phyloP scores from a whole-genome alignment of 1,140 invertebrate species.

The Whitmania pigra region DNA sequence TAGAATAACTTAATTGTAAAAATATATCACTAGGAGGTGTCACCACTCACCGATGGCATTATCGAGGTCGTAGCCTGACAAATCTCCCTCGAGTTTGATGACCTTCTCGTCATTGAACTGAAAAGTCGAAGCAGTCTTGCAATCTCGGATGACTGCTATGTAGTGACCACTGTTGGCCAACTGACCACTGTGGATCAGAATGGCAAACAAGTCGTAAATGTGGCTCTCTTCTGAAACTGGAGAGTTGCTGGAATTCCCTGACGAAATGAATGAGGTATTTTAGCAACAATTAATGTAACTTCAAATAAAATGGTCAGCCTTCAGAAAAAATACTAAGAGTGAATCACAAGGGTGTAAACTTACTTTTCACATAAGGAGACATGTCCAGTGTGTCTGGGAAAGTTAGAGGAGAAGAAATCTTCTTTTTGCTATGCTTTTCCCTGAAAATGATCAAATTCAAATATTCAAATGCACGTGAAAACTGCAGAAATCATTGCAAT shows the following conservation, averaged over 20 bases:
- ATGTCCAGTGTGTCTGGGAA: slow-evolving; percentile 59
- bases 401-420: slow-evolving; percentile 53
- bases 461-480: slow-evolving; percentile 14
- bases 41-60: too few relatives aligned
- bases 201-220: slow-evolving; percentile 53
- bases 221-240: slow-evolving; percentile 20
- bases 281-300: too few relatives aligned
- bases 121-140: slow-evolving; percentile 48
- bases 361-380: slow-evolving; percentile 41
- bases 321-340: too few relatives aligned
- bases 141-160: slow-evolving; percentile 51
- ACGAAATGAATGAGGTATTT: too few relatives aligned
- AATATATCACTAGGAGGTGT: too few relatives aligned
- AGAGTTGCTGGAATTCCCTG: too few relatives aligned
- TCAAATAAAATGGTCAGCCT: too few relatives aligned
- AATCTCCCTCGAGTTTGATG: not conserved
- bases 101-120: slow-evolving; percentile 60
- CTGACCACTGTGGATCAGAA: slow-evolving; percentile 55
- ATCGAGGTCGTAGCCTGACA: too few relatives aligned
- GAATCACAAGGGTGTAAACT: too few relatives aligned
- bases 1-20: too few relatives aligned
- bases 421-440: slow-evolving; percentile 54
- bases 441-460: slow-evolving; percentile 36
- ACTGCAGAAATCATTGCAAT: too few relatives aligned
- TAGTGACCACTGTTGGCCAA: slow-evolving; percentile 61